Evolutionary conservation across 2,797 vertebrate species (phyloP).

Genomic region (Buceros bicornis): DNA sequence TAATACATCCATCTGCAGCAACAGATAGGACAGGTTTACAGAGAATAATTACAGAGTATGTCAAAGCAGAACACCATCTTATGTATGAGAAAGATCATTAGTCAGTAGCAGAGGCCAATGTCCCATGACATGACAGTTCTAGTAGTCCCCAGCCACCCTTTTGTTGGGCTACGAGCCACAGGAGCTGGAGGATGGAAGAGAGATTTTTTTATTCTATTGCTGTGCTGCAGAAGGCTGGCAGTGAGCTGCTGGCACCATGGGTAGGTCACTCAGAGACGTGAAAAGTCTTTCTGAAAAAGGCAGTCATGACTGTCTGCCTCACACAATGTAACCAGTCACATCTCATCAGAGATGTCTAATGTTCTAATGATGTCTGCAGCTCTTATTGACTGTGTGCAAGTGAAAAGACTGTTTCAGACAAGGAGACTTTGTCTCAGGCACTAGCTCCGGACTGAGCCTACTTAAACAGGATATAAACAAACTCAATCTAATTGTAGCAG

Average conservation of each 20-base stretch:
- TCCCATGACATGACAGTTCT: not conserved
- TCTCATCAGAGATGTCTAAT: constrained; percentile 42
- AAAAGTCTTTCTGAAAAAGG: constrained; percentile 26
- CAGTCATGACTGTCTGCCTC: constrained; percentile 34
- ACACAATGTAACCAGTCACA: constrained; percentile 37
- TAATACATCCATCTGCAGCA: not conserved
- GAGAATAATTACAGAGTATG: not conserved
- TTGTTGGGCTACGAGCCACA: not conserved
- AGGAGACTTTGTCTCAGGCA: not conserved
- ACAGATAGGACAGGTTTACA: not conserved
- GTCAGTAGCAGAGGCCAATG: not conserved
- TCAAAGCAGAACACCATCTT: not conserved
- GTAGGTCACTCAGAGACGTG: not conserved
- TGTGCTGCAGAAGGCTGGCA: constrained; percentile 31
- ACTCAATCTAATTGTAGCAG: not conserved
- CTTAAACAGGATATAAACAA: not conserved
- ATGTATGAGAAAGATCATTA: not conserved
- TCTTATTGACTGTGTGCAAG: not conserved
- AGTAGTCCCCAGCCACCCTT: constrained; percentile 41
- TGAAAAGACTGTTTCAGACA: not conserved
- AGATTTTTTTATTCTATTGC: not conserved
- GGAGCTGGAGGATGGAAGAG: constrained; percentile 7
- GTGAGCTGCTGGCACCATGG: not conserved
- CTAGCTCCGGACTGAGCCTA: not conserved
- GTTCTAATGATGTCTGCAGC: constrained; percentile 48